phyloP scores from a whole-genome alignment of 1,140 invertebrate genomes.

The Brachionus sp. region DNA sequence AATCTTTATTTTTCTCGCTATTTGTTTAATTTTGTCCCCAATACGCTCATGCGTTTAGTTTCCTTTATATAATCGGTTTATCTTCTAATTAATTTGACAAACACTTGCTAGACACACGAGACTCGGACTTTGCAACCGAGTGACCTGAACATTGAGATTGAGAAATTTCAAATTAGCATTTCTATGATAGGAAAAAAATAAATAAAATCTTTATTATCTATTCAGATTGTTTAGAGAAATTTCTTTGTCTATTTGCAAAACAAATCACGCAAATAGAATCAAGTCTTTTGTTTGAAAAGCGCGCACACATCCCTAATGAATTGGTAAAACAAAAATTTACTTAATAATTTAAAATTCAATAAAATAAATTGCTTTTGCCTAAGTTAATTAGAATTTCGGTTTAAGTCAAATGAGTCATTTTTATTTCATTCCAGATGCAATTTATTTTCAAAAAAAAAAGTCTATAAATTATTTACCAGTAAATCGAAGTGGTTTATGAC shows the following conservation, averaged over 20 bases:
- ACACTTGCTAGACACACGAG: not conserved
- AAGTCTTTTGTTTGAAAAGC: not conserved
- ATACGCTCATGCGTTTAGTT: not conserved
- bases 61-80: not conserved
- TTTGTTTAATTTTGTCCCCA: not conserved
- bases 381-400: not conserved
- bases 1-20: not conserved
- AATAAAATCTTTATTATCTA: not conserved
- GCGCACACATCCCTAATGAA: not conserved
- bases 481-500: not conserved
- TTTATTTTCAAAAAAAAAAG: not conserved
- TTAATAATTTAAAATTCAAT: not conserved
- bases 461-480: not conserved
- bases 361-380: not conserved
- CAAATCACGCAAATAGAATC: not conserved
- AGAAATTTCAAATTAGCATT: not conserved
- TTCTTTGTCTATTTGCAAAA: conserved; percentile 4
- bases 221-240: not conserved
- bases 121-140: not conserved
- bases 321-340: not conserved
- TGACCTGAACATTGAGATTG: not conserved
- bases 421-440: not conserved
- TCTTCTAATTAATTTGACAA: not conserved
- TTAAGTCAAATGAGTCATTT: not conserved
- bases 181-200: not conserved